phyloP scores from a whole-genome alignment of 2,797 vertebrate genomes.

The Yasuhikotakia modesta region DNA sequence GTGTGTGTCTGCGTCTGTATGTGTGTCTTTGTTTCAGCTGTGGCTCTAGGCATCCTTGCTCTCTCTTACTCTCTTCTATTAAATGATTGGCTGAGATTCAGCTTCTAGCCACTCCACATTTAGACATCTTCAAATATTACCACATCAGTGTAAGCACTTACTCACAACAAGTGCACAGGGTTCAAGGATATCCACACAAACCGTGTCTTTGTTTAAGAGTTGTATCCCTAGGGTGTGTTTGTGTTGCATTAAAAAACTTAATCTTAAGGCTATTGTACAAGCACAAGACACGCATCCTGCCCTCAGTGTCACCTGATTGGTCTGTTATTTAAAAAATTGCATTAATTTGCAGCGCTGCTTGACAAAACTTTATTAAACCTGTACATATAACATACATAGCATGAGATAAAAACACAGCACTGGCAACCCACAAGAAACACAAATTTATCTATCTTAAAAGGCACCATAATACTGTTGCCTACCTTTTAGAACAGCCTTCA shows the following conservation, averaged over 20 bases:
- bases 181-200: background rate
- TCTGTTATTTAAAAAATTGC: background rate
- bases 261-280: background rate
- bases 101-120: slow-evolving; percentile 29
- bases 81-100: slow-evolving; percentile 38
- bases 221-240: too few species aligned
- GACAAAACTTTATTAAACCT: background rate
- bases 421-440: too few species aligned
- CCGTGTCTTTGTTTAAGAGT: background rate
- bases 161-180: slow-evolving; percentile 1
- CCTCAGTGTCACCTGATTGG: background rate
- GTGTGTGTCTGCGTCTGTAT: slow-evolving; percentile 37
- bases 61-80: slow-evolving; percentile 17
- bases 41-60: slow-evolving; percentile 7
- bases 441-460: background rate
- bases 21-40: slow-evolving; percentile 29
- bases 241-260: background rate
- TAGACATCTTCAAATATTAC: slow-evolving; percentile 40
- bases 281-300: background rate
- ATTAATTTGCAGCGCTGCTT: background rate
- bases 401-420: too few species aligned
- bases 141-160: background rate
- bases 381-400: background rate
- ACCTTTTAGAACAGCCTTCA: background rate
- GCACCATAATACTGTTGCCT: background rate